Evolutionary conservation across 1,140 invertebrate genomes (phyloP).

Genomic region (Melanaphis sacchari): DNA sequence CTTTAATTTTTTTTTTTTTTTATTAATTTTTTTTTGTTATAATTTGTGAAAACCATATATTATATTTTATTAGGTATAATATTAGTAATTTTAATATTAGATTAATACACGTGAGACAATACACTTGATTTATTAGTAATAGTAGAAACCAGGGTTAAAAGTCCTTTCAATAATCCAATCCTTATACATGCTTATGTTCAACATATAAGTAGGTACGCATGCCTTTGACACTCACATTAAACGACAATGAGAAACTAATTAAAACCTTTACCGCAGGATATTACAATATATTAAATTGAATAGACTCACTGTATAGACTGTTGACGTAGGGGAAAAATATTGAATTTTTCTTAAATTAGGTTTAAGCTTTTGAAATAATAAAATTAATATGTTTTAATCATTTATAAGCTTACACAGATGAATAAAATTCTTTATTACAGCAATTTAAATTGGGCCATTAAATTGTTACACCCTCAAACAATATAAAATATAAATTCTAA

Average conservation of each 20-base stretch:
- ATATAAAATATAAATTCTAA: slow-evolving; percentile 1
- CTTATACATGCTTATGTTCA: background rate
- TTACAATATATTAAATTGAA: background rate
- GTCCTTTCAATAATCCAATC: slow-evolving; percentile 24
- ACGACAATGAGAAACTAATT: slow-evolving; percentile 33
- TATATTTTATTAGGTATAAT: background rate
- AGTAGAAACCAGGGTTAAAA: background rate
- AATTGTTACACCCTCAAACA: background rate
- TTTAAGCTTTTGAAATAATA: background rate
- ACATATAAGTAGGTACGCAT: background rate
- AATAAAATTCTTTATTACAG: slow-evolving; percentile 11
- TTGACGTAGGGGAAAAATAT: background rate
- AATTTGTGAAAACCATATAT: background rate
- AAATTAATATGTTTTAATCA: background rate
- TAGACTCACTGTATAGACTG: background rate
- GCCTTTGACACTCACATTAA: slow-evolving; percentile 22
- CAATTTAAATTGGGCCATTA: background rate
- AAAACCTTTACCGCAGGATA: background rate
- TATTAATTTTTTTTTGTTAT: background rate
- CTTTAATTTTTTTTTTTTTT: background rate
- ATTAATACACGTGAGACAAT: background rate
- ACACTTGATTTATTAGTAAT: slow-evolving; percentile 20
- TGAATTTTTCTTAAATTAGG: background rate
- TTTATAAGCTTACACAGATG: background rate
- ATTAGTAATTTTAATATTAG: background rate